Conservation (phyloP, 2,113 vertebrate species). For the Oreocharis arfaki region DNA sequence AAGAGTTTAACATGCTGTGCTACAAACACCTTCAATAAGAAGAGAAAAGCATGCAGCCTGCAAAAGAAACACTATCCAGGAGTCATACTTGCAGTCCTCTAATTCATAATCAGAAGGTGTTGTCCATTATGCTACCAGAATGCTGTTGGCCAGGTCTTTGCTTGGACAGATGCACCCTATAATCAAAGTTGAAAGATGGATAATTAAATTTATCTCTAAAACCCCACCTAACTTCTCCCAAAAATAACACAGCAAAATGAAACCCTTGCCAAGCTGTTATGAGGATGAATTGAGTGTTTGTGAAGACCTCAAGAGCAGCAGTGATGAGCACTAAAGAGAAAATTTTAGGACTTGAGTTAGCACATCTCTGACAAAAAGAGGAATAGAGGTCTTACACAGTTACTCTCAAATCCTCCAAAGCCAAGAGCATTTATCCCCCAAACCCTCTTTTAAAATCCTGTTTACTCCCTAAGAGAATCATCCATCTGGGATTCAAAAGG, state of each 20-base stretch:
- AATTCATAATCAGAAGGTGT: neutral
- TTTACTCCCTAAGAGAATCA: neutral
- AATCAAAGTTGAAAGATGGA: neutral
- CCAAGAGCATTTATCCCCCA: neutral
- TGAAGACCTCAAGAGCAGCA: neutral
- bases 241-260: neutral
- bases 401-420: neutral
- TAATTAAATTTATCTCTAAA: constrained; percentile 24
- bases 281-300: constrained; percentile 1
- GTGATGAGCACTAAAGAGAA: neutral
- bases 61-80: neutral
- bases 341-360: neutral
- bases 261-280: neutral
- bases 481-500: neutral
- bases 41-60: neutral
- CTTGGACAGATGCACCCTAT: neutral
- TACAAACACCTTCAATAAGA: neutral
- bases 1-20: neutral
- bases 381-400: neutral
- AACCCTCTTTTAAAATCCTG: neutral
- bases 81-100: neutral
- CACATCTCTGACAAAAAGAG: neutral
- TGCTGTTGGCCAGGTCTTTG: neutral
- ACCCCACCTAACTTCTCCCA: neutral
- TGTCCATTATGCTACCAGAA: neutral